These are phyloP conservation scores for Tipula helvola DNA, from an alignment of 2,888 invertebrate genomes.

Conservation along the genomic window DNA sequence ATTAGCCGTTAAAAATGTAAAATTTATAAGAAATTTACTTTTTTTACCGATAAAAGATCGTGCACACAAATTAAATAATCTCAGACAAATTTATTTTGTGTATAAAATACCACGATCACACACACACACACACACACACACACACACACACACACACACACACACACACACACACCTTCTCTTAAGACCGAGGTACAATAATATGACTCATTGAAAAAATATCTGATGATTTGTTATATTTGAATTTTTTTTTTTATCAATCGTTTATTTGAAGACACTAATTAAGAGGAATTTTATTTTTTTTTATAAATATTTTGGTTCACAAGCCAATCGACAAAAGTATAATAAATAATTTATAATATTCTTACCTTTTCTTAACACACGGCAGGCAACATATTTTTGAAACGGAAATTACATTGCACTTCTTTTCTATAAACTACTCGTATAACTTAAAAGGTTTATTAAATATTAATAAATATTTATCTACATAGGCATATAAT, in stretches of 20 bases:
- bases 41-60: background rate
- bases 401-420: background rate
- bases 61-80: background rate
- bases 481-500: background rate
- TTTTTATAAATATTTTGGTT: background rate
- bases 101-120: too few species aligned
- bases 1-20: background rate
- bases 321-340: background rate
- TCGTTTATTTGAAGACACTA: background rate
- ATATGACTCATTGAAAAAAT: background rate
- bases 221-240: background rate
- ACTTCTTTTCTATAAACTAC: background rate
- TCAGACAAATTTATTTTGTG: background rate
- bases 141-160: too few species aligned
- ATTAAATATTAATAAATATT: background rate
- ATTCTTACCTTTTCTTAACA: background rate
- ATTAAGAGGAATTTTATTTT: background rate
- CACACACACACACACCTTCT: background rate
- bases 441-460: background rate
- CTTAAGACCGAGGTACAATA: background rate
- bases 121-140: too few species aligned
- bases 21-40: background rate
- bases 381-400: too few species aligned
- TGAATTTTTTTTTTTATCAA: background rate
- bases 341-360: background rate